phyloP scores from a whole-genome alignment of 2,888 invertebrate genomes.

The Ophion ellenae region DNA sequence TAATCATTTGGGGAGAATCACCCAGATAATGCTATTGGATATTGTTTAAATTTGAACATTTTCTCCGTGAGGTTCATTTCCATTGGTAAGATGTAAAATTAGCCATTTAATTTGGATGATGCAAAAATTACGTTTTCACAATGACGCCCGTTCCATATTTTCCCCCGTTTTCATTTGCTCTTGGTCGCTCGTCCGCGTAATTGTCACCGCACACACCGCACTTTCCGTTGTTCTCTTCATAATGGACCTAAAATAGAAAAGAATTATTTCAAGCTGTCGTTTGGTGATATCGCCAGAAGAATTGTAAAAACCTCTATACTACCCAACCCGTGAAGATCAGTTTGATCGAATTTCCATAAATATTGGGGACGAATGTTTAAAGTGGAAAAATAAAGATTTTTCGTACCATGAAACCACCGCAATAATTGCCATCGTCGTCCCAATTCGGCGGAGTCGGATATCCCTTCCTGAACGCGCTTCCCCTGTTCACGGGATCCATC shows the following conservation, averaged over 20 bases:
- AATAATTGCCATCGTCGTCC: conserved; percentile 85
- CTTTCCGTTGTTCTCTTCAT: conserved; percentile 82
- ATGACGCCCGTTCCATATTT: conserved; percentile 84
- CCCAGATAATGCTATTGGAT: neutral
- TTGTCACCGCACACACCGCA: conserved; percentile 86
- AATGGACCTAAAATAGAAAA: conserved; percentile 79
- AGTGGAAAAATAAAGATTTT: neutral
- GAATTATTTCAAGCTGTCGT: neutral
- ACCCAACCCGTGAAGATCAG: neutral
- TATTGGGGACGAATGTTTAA: neutral
- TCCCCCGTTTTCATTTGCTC: conserved; percentile 85
- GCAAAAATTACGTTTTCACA: conserved; percentile 79
- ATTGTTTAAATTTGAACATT: conserved; percentile 69
- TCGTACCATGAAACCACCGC: conserved; percentile 85
- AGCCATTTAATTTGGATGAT: neutral
- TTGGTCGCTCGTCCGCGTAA: conserved; percentile 82
- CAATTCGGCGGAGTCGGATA: conserved; percentile 84
- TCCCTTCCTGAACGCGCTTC: conserved; percentile 85
- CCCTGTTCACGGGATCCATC: conserved; percentile 85
- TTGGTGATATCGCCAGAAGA: neutral
- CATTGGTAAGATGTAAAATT: neutral
- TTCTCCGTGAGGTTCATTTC: neutral
- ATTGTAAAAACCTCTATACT: neutral
- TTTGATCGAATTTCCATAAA: neutral
- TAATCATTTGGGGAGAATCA: too few relatives aligned